Percentiles rank a stretch among this genome's conserved stretches.
Conservation (phyloP, 2,797 vertebrate species). For the Coreius guichenoti region DNA sequence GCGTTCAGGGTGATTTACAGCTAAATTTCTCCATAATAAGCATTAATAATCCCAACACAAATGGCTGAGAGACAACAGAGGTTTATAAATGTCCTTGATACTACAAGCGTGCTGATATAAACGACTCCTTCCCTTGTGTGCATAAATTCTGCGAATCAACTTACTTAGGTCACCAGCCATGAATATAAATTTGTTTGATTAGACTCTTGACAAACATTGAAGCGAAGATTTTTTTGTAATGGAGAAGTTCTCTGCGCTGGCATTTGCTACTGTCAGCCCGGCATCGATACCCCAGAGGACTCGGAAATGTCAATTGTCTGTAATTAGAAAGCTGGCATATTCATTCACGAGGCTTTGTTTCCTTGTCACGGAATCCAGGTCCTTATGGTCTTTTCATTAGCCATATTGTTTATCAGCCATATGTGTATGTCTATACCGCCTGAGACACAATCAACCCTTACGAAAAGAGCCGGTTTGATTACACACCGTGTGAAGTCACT, state of each 20-base stretch:
- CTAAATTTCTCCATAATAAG: conserved; percentile 1
- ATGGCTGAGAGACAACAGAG: background rate
- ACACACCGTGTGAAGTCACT: conserved; percentile 22
- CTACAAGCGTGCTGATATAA: background rate
- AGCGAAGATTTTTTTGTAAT: conserved; percentile 46
- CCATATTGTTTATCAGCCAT: conserved; percentile 43
- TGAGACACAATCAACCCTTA: conserved; percentile 27
- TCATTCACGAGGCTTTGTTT: conserved; percentile 42
- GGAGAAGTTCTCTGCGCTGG: conserved; percentile 55
- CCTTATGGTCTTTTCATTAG: conserved; percentile 50
- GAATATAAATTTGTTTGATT: conserved; percentile 58
- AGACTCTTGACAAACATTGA: conserved; percentile 52
- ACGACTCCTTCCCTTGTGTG: conserved; percentile 1
- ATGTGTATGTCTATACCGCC: background rate
- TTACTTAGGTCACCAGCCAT: conserved; percentile 31
- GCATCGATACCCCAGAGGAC: conserved; percentile 54
- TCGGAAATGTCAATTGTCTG: conserved; percentile 69
- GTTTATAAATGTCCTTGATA: conserved; percentile 23
- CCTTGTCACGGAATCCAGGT: conserved; percentile 31
- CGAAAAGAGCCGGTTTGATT: conserved; percentile 41
- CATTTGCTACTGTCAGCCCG: conserved; percentile 61
- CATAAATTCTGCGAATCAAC: conserved; percentile 27
- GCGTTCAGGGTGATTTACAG: background rate
- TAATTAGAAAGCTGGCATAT: conserved; percentile 63
- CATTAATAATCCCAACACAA: conserved; percentile 21